These are phyloP conservation scores for Ascidia mentula DNA, from an alignment of 23 tunicate genomes.

Conservation along the genomic window DNA sequence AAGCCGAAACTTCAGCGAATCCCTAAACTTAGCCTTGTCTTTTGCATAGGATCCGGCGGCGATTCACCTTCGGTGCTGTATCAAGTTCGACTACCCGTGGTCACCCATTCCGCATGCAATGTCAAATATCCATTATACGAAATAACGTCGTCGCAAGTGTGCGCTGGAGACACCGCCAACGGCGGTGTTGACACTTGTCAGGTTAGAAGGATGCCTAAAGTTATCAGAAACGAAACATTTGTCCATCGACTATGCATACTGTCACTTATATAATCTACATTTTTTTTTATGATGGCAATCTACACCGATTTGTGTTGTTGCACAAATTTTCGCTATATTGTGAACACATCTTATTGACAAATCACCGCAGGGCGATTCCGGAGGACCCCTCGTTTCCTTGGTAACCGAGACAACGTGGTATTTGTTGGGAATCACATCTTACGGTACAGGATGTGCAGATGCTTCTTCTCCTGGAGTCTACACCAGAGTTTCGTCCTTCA, in stretches of 20 bases:
- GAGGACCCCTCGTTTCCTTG: background rate
- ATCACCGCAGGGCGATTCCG: background rate
- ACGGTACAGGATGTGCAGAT: background rate
- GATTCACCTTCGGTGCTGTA: background rate
- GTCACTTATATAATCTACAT: too few relatives aligned
- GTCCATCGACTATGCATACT: too few relatives aligned
- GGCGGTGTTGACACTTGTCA: background rate
- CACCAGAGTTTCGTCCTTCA: background rate
- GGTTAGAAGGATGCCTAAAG: too few relatives aligned
- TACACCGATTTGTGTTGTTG: too few relatives aligned
- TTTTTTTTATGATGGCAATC: too few relatives aligned
- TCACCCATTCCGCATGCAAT: background rate
- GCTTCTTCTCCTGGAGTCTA: background rate
- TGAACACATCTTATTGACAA: background rate
- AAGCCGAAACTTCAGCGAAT: too few relatives aligned
- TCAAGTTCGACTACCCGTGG: background rate
- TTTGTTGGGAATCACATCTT: background rate
- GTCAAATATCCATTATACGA: background rate
- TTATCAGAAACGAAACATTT: too few relatives aligned
- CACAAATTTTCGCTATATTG: too few relatives aligned
- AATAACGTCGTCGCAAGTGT: background rate
- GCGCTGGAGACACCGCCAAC: background rate
- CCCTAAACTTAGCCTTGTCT: too few relatives aligned
- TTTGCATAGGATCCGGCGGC: background rate
- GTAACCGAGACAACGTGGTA: background rate